Base-by-base conservation (phyloP, 2,888 invertebrate species). In the Cyclophora albipunctata region DNA sequence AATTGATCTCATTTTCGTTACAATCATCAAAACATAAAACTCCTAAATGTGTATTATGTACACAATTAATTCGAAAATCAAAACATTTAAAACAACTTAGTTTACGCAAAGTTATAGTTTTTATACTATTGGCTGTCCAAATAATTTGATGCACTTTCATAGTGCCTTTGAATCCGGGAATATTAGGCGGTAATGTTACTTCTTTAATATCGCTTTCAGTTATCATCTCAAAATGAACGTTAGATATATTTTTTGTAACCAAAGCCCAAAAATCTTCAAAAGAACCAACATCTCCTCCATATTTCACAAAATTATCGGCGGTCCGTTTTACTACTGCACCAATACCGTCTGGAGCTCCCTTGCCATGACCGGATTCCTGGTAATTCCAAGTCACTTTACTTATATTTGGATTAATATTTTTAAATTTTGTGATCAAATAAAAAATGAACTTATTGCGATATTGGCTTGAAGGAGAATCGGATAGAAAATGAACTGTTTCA, bases 321-420 rank as follows among this genome's bases (percentile, higher is more conserved):
- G 50, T 50, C 40, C 50, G 40, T 40, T 50, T 50, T 6, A 50
- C 34, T 7, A 50, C 45, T 42, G 45, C 49, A 5, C 49, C 49
- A 6, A 50, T 40, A 4, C 45, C 49, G 46, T 50, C 49, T 2
- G 45, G 49, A 42, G 49, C 49, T 5, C 49, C 49, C 33, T 50
- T 50, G 7, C 46, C 50, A 33, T 50, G 46, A 4, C 46, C 50
- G 34, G 45, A 46, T 37, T 50, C 50, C n/a, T 37, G 35, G 40
- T 50, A 50, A 44, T 50, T 46, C 50, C 50, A 50, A 4, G 46
- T 43, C 3, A 41, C 7, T 4, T n/a, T 7, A 7, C 7, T 7
- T n/a, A 41, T 4, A 41, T 41, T 7, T 6, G 41, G 41, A 4
- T n/a, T 7, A n/a, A n/a, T 7, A 4, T 6, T 7, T 7, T 41